Conservation (phyloP, 1,140 invertebrate species). For the Platyscapa corneri region DNA sequence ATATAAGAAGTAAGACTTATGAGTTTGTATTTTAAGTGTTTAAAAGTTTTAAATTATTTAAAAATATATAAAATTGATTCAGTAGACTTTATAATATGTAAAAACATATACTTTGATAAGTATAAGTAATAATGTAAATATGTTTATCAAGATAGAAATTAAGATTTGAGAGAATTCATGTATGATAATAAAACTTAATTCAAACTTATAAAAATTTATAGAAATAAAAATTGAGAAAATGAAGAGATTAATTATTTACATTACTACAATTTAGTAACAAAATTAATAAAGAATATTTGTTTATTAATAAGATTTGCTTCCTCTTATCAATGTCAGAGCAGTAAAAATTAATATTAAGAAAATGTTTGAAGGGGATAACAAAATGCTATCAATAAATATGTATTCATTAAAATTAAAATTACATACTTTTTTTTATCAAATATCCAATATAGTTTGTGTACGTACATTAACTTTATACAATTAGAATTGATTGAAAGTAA, state of each 20-base stretch:
- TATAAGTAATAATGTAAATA: neutral
- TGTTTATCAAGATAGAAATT: no score
- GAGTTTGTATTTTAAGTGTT: neutral
- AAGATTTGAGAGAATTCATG: neutral
- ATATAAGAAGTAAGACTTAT: neutral
- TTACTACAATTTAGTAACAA: neutral
- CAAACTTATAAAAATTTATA: neutral
- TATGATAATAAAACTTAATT: neutral
- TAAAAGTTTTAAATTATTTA: conserved; percentile 14
- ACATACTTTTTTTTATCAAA: neutral
- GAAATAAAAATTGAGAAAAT: neutral
- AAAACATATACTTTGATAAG: neutral
- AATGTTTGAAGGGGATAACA: neutral
- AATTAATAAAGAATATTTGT: neutral
- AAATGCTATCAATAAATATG: neutral
- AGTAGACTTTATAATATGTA: neutral
- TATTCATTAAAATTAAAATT: neutral
- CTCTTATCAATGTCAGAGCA: neutral
- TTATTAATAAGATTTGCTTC: neutral
- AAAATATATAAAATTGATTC: conserved; percentile 14
- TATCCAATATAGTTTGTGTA: neutral
- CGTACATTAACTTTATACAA: neutral
- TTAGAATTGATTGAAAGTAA: neutral
- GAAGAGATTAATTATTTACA: neutral
- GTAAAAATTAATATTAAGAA: conserved; percentile 2